Conservation (phyloP, 2,888 invertebrate species). For the Cephus spinipes region DNA sequence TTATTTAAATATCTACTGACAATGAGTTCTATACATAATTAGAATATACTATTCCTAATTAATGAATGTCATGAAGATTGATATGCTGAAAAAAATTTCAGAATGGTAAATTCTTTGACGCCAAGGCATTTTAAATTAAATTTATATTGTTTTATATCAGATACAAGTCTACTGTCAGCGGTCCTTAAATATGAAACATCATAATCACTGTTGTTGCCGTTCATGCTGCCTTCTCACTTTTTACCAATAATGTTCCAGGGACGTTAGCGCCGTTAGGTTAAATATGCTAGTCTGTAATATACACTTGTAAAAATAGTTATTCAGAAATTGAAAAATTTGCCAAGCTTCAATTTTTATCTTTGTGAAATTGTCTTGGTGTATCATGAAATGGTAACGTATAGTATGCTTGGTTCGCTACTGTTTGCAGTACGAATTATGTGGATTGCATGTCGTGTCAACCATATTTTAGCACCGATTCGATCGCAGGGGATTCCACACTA, state of each 20-base stretch:
- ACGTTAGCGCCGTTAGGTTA: neutral
- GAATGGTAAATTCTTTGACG: neutral
- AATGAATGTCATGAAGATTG: neutral
- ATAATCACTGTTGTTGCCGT: neutral
- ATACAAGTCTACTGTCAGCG: neutral
- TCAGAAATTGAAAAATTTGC: neutral
- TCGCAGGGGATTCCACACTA: neutral
- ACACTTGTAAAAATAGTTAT: neutral
- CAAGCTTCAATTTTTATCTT: neutral
- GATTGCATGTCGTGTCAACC: no score
- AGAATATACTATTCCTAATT: neutral
- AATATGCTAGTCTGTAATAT: no score
- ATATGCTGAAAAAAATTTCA: neutral
- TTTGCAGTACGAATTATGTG: neutral
- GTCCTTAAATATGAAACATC: neutral
- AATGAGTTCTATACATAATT: neutral
- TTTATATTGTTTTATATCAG: neutral
- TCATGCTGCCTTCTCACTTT: neutral
- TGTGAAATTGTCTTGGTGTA: neutral
- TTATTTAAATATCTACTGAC: neutral
- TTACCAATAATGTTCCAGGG: neutral
- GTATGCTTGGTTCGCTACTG: neutral
- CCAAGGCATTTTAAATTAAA: neutral
- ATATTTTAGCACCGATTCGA: neutral
- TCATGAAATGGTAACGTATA: neutral